Conservation (phyloP, 2,113 vertebrate species). For the Oplegnathus fasciatus region DNA sequence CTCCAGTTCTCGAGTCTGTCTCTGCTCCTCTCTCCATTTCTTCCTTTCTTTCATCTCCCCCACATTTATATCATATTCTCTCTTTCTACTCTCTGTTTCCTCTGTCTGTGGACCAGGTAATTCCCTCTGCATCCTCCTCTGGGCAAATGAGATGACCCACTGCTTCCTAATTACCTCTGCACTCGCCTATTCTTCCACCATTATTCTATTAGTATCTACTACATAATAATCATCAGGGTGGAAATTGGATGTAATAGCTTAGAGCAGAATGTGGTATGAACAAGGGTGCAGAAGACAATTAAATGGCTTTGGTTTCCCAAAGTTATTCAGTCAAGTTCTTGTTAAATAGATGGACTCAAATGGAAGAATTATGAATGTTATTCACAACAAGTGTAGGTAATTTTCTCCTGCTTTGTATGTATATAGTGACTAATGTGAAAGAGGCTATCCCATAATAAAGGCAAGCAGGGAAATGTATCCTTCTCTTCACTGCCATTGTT, state of each 20-base stretch:
- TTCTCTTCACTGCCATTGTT: not conserved
- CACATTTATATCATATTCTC: conserved; percentile 27
- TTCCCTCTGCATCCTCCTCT: conserved; percentile 66
- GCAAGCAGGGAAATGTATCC: not conserved
- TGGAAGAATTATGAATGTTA: conserved; percentile 45
- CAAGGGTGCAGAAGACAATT: conserved; percentile 57
- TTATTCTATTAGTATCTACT: conserved; percentile 78
- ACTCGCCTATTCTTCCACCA: conserved; percentile 61
- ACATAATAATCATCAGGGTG: conserved; percentile 75
- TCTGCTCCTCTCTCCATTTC: conserved; percentile 13
- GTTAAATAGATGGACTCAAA: conserved; percentile 46
- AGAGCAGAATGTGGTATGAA: conserved; percentile 65
- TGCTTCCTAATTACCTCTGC: conserved; percentile 74
- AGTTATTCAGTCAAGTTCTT: conserved; percentile 35
- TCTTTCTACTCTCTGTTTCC: conserved; percentile 22
- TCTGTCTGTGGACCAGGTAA: conserved; percentile 64
- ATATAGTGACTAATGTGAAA: not conserved
- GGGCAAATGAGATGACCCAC: conserved; percentile 71
- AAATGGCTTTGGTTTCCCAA: conserved; percentile 47
- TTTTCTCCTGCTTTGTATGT: conserved; percentile 5
- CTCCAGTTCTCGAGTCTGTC: conserved; percentile 20
- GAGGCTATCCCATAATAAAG: not conserved
- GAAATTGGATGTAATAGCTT: conserved; percentile 75
- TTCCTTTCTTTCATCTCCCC: conserved; percentile 24
- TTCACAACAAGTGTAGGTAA: conserved; percentile 6